Percentiles rank a stretch among this genome's conserved stretches.
phyloP scores from a whole-genome alignment of 1,140 invertebrate genomes.

The Venustaconcha ellipsiformis region DNA sequence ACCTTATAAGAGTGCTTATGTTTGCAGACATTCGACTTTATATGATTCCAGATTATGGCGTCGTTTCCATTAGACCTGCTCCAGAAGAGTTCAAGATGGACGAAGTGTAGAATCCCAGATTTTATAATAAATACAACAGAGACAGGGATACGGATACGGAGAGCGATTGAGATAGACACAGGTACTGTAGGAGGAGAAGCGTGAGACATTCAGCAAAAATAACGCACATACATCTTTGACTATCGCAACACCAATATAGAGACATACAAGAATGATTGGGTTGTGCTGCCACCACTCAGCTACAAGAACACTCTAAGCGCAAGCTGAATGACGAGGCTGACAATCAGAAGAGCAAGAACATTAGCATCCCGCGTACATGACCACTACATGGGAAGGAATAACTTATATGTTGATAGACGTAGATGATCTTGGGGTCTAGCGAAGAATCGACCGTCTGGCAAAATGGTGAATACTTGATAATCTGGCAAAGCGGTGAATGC shows the following conservation, averaged over 20 bases:
- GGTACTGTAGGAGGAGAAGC: too few relatives aligned
- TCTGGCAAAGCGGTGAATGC: too few relatives aligned
- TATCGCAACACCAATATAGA: constrained; percentile 27
- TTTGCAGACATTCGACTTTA: constrained; percentile 25
- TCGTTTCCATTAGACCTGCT: too few relatives aligned
- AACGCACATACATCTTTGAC: not conserved
- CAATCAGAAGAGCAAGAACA: too few relatives aligned
- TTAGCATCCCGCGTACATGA: constrained; percentile 13
- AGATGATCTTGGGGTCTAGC: not conserved
- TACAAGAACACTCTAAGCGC: not conserved
- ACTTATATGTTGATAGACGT: not conserved
- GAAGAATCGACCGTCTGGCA: too few relatives aligned
- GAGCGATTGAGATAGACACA: too few relatives aligned
- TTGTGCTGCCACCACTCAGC: constrained; percentile 9
- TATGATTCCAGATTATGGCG: not conserved
- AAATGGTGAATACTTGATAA: too few relatives aligned
- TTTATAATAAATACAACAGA: too few relatives aligned
- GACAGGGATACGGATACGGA: too few relatives aligned
- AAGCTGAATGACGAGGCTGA: not conserved
- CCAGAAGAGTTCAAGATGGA: too few relatives aligned
- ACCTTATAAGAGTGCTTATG: constrained; percentile 23
- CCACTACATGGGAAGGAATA: constrained; percentile 14
- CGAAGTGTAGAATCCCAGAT: too few relatives aligned
- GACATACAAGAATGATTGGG: constrained; percentile 1
- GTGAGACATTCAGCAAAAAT: not conserved